Base-by-base conservation (phyloP, 2,797 vertebrate genomes). In the Neosilurus mollespiculum region DNA sequence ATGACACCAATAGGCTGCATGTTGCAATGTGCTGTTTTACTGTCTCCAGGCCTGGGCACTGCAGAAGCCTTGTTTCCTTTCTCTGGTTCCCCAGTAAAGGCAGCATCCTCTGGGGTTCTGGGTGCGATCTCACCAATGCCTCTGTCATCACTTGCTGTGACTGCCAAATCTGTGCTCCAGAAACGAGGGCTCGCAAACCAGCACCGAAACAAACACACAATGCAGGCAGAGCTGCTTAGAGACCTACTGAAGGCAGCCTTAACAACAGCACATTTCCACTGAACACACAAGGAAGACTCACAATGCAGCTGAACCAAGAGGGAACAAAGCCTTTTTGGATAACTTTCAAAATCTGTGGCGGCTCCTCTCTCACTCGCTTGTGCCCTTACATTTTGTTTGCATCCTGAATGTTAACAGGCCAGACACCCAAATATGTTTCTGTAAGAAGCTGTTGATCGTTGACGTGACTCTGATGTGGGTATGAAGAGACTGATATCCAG, bases 71-170 rank as follows among this genome's bases (percentile, higher is more conserved):
- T 90, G 88, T 85, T 43, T 90, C 91, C 87, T 85, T 90, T 90
- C 89, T 83, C 54, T 58, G 30, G 87, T 89, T 89, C 88, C 88
- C 89, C 93, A 93, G 93, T 93, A 93, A 93, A 91, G 91, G 89
- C 92, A 92, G 89, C 90, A 91, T 94, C 93, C 95, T 95, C 85
- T 94, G 94, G 94, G 95, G 94, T 91, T 94, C 93, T 84, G 93
- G 93, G 94, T 95, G 94, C 91, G 94, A 95, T 96, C 93, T 94
- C 94, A 94, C 94, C 93, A 93, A 93, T 95, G 94, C 93, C 94
- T 94, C 94, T 95, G 94, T 94, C 95, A 95, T 94, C 94, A 94
- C 94, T 94, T 92, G 92, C 93, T 94, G 93, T 94, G 93, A 93
- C 93, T 95, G 94, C 94, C 94, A 95, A 94, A 93, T 94, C 91